Conservation (phyloP, 2,888 invertebrate genomes). For the Hydriomena furcata region DNA sequence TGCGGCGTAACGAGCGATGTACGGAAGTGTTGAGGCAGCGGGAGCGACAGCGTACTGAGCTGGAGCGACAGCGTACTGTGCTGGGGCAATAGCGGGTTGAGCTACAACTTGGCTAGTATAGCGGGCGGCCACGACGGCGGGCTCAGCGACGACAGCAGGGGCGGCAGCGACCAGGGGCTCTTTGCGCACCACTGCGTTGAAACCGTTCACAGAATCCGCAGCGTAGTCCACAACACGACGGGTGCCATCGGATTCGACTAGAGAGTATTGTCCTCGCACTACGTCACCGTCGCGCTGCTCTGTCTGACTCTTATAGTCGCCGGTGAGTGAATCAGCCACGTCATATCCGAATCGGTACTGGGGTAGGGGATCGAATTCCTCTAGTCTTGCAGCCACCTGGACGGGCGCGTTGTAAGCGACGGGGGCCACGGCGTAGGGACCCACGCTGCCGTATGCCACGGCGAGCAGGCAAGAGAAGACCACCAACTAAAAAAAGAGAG, state of each 20-base stretch:
- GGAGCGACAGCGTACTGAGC: conserved; percentile 42
- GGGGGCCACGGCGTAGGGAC: conserved; percentile 47
- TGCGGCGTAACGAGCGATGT: conserved; percentile 36
- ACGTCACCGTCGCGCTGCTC: conserved; percentile 82
- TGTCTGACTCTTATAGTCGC: conserved; percentile 73
- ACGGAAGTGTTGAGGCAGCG: conserved; percentile 19
- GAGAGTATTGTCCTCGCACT: conserved; percentile 73
- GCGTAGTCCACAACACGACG: conserved; percentile 69
- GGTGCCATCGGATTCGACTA: conserved; percentile 72
- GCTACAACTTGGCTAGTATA: conserved; percentile 81
- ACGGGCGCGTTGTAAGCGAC: conserved; percentile 12
- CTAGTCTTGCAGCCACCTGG: conserved; percentile 58
- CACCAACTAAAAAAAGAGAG: conserved; percentile 62
- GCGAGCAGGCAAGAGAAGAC: conserved; percentile 70
- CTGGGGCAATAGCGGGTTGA: conserved; percentile 56
- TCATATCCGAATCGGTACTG: conserved; percentile 81
- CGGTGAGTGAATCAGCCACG: conserved; percentile 72
- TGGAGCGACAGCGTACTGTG: conserved; percentile 39
- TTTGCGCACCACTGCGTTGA: conserved; percentile 72
- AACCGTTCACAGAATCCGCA: conserved; percentile 70
- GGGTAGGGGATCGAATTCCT: conserved; percentile 81
- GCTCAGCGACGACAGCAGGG: conserved; percentile 49
- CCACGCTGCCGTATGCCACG: conserved; percentile 60
- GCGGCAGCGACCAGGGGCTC: conserved; percentile 53
- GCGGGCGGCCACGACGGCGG: conserved; percentile 42